Conservation (phyloP, 1,140 invertebrate genomes). For the Venturia canescens region DNA sequence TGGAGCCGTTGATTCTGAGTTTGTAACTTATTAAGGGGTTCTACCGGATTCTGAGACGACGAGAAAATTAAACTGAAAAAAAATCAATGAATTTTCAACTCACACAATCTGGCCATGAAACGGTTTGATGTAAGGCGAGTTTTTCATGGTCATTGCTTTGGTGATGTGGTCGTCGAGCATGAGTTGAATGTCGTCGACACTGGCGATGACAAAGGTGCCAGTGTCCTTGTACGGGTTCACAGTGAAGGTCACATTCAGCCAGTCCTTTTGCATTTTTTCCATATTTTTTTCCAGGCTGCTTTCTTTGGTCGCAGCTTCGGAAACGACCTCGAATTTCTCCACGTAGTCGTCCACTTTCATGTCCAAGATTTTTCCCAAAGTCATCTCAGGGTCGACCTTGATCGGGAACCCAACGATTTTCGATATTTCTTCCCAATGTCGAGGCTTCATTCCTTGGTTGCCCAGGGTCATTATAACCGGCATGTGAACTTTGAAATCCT, state of each 20-base stretch:
- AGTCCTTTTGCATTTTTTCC: conserved; percentile 94
- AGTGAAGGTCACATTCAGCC: conserved; percentile 91
- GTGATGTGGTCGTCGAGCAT: conserved; percentile 97
- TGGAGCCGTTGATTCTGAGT: too few relatives aligned
- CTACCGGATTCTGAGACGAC: too few relatives aligned
- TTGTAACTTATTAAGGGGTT: too few relatives aligned
- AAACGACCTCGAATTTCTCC: conserved; percentile 93
- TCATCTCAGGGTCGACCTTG: conserved; percentile 90
- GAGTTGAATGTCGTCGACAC: conserved; percentile 96
- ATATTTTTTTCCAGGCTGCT: conserved; percentile 94
- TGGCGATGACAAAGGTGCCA: conserved; percentile 93
- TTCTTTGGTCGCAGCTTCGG: conserved; percentile 96
- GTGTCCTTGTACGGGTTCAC: conserved; percentile 91
- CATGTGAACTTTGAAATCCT: conserved; percentile 94
- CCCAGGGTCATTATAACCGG: conserved; percentile 94
- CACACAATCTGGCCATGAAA: conserved; percentile 89
- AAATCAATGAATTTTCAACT: conserved; percentile 65
- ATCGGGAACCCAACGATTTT: conserved; percentile 97
- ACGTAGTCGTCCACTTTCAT: conserved; percentile 95
- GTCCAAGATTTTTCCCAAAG: conserved; percentile 90
- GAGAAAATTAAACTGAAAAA: neutral
- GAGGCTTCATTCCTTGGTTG: conserved; percentile 94
- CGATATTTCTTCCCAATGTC: conserved; percentile 97
- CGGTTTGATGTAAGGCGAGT: conserved; percentile 97
- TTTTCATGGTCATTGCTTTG: conserved; percentile 98